Base-by-base conservation (phyloP, 1,140 invertebrate genomes). In the Dinothrombium tinctorium region DNA sequence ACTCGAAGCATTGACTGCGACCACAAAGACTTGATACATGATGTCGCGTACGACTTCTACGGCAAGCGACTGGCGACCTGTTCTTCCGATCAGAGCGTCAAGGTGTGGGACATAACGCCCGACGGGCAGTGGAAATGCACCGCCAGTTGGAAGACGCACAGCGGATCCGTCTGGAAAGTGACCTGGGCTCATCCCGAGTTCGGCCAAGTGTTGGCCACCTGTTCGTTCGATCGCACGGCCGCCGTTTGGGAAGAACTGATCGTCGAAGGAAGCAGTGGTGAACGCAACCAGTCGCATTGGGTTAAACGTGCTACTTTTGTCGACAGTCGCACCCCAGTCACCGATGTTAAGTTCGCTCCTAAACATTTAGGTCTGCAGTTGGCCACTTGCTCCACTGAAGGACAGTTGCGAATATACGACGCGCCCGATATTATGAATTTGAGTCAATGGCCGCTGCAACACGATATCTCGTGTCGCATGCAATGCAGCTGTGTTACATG, bases 371-470 rank as follows among this genome's bases (percentile, higher is more conserved):
- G 90, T 2, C 63, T 96, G n/a, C 64, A 89, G 28, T 56, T 96
- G 50, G 65, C 59, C 0, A 61, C 60, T 11, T 63, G 59, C 49
- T 62, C 61, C 17, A 47, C 51, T 23, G 63, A 65, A 53, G 62
- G 62, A 21, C 54, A 57, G 31, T 78, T 96, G 41, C 68, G 89
- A 49, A 89, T 96, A 53, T 96, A 96, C 57, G 89, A 96, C 66
- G 89, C 89, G 12, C 84, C 83, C 2, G 90, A 98, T 71, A 80
- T 95, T 4, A 94, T 95, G 84, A 95, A 95, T 61, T 58, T 96
- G n/a, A 83, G 78, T 47, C 84, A 92, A 50, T 98, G 90, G 90
- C 83, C 81, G 4, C 60, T 94, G 14, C 81, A 89, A 50, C 76
- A 92, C 62, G 87, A 95, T 58, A 80, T 92, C 38, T 69, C 72